Percentiles rank a stretch among this genome's conserved stretches.
Evolutionary conservation across 2,113 vertebrate species (phyloP).

Genomic region (Hydropotes inermis): DNA sequence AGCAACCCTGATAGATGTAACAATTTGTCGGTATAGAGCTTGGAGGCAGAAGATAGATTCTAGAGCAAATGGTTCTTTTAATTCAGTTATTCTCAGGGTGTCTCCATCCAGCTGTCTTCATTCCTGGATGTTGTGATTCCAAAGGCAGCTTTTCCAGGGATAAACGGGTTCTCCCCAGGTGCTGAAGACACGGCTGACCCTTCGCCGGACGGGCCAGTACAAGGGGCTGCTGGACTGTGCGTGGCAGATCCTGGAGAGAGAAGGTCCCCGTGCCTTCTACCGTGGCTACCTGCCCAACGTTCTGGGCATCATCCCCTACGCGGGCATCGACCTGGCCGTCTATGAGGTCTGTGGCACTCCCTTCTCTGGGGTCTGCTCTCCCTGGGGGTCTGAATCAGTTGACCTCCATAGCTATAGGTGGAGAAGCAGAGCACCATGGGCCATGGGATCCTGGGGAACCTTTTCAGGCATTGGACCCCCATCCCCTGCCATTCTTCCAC

Average conservation of each 20-base stretch:
- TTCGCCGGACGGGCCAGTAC: slow-evolving; percentile 90
- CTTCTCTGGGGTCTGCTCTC: background rate
- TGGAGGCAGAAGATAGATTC: background rate
- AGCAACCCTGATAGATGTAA: background rate
- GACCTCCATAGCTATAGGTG: background rate
- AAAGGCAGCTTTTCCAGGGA: background rate
- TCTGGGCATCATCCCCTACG: slow-evolving; percentile 91
- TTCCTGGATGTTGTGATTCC: background rate
- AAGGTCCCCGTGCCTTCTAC: slow-evolving; percentile 88
- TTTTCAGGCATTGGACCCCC: too few species aligned
- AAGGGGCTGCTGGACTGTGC: slow-evolving; percentile 87
- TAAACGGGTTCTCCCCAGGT: slow-evolving; percentile 78
- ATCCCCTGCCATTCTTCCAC: background rate
- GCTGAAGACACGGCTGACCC: slow-evolving; percentile 90
- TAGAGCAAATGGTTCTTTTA: background rate
- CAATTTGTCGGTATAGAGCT: background rate
- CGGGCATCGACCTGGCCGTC: slow-evolving; percentile 91
- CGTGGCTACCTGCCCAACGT: slow-evolving; percentile 91
- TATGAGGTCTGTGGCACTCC: slow-evolving; percentile 80
- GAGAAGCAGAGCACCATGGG: background rate
- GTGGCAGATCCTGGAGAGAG: slow-evolving; percentile 83
- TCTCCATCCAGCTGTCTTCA: background rate
- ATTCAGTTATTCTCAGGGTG: background rate
- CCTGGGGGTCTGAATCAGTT: background rate
- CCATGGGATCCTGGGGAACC: background rate